These are phyloP conservation scores for Ormia ochracea DNA, from an alignment of 2,888 invertebrate species.

Conservation along the genomic window DNA sequence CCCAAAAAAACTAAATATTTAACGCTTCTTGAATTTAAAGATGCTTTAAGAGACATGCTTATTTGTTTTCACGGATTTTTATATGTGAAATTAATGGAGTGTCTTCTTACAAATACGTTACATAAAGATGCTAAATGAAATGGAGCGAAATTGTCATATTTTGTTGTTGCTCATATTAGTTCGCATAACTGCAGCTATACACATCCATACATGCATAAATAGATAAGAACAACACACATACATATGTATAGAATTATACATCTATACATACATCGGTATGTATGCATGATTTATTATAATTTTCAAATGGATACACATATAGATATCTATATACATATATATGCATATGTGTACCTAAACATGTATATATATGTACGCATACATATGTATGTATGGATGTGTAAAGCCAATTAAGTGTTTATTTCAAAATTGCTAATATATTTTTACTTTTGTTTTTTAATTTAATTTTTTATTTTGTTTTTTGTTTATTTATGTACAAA, in stretches of 20 bases:
- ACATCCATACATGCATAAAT: background rate
- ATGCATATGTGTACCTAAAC: background rate
- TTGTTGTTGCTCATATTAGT: background rate
- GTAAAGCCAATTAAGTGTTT: background rate
- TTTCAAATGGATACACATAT: background rate
- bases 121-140: constrained; percentile 36
- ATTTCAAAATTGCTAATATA: constrained; percentile 9
- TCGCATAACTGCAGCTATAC: background rate
- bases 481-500: no score
- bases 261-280: no score
- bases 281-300: no score
- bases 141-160: constrained; percentile 2
- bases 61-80: constrained; percentile 12
- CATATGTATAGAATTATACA: no score
- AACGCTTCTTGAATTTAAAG: background rate
- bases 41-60: background rate
- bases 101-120: constrained; percentile 16
- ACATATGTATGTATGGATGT: background rate
- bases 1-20: background rate
- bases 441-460: constrained; percentile 23
- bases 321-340: background rate
- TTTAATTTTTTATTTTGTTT: constrained; percentile 11
- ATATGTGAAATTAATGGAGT: constrained; percentile 7
- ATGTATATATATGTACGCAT: background rate
- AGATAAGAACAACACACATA: no score